phyloP scores from a whole-genome alignment of 2,113 vertebrate species.

The Polyodon spathula region DNA sequence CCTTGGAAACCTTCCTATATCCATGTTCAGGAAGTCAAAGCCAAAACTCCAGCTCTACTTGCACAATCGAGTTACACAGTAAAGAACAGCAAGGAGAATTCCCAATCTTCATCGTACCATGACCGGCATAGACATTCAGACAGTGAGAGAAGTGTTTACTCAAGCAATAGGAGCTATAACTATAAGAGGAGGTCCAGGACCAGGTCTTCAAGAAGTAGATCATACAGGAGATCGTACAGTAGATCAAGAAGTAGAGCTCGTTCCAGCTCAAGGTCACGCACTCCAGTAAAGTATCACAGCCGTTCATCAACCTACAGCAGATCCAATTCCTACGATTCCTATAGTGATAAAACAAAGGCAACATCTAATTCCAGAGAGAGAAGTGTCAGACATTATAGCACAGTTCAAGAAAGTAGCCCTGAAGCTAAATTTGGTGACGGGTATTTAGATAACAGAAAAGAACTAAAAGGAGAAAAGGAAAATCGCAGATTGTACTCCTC shows the following conservation, averaged over 20 bases:
- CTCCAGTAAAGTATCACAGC: slow-evolving; percentile 49
- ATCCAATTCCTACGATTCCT: slow-evolving; percentile 65
- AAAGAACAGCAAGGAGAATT: slow-evolving; percentile 37
- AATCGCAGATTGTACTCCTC: slow-evolving; percentile 25
- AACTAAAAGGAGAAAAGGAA: slow-evolving; percentile 8
- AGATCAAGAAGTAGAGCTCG: slow-evolving; percentile 68
- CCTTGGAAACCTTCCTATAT: slow-evolving; percentile 96
- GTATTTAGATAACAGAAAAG: slow-evolving; percentile 21
- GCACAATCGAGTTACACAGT: slow-evolving; percentile 39
- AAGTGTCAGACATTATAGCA: slow-evolving; percentile 40
- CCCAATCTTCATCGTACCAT: slow-evolving; percentile 37
- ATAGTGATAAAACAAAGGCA: slow-evolving; percentile 42
- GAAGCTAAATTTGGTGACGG: slow-evolving; percentile 39
- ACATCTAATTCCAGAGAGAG: slow-evolving; percentile 38
- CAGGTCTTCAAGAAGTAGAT: slow-evolving; percentile 68
- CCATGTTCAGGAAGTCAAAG: slow-evolving; percentile 78
- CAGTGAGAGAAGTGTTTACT: slow-evolving; percentile 46
- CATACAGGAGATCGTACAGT: slow-evolving; percentile 67
- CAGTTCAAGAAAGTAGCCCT: slow-evolving; percentile 51
- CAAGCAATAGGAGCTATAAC: slow-evolving; percentile 51
- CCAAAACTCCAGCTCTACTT: slow-evolving; percentile 54
- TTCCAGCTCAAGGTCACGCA: slow-evolving; percentile 64
- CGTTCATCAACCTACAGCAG: slow-evolving; percentile 61
- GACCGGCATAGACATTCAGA: slow-evolving; percentile 47
- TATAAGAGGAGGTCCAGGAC: slow-evolving; percentile 51